These are phyloP conservation scores for Girardinus metallicus DNA, from an alignment of 2,797 vertebrate species.

Conservation along the genomic window DNA sequence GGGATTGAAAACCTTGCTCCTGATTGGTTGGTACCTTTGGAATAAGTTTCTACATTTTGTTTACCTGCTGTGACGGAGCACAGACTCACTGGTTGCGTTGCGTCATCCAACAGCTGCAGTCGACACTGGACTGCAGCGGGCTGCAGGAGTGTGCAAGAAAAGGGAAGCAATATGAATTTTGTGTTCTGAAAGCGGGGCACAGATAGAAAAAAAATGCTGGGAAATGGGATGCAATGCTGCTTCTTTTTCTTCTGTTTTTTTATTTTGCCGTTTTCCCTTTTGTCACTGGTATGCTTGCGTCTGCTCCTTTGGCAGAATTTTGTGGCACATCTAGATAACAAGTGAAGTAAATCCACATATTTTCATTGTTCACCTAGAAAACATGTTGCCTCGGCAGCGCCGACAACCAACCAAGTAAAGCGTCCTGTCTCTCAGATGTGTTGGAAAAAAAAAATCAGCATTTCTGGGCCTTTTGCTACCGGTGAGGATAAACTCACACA, in stretches of 20 bases:
- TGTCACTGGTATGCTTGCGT: background rate
- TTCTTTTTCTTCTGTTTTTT: background rate
- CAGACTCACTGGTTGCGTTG: constrained; percentile 7
- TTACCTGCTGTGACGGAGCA: constrained; percentile 36
- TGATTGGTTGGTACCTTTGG: constrained; percentile 33
- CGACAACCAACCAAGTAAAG: background rate
- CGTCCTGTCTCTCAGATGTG: background rate
- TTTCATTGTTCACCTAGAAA: background rate
- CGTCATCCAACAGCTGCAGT: background rate
- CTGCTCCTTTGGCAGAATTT: background rate
- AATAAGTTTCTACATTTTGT: constrained; percentile 20
- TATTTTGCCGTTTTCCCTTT: background rate
- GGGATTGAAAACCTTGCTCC: constrained; percentile 31
- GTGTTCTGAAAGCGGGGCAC: background rate
- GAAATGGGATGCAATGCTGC: background rate
- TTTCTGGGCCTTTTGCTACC: background rate
- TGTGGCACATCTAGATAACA: background rate
- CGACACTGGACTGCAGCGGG: constrained; percentile 1
- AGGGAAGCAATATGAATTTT: background rate
- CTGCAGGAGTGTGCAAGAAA: constrained; percentile 4
- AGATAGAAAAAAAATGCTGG: background rate
- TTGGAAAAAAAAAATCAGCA: background rate
- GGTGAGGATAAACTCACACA: background rate
- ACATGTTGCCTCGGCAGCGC: background rate
- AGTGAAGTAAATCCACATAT: background rate